Conservation (phyloP, 2,797 vertebrate genomes). For the Tragopan temminckii region DNA sequence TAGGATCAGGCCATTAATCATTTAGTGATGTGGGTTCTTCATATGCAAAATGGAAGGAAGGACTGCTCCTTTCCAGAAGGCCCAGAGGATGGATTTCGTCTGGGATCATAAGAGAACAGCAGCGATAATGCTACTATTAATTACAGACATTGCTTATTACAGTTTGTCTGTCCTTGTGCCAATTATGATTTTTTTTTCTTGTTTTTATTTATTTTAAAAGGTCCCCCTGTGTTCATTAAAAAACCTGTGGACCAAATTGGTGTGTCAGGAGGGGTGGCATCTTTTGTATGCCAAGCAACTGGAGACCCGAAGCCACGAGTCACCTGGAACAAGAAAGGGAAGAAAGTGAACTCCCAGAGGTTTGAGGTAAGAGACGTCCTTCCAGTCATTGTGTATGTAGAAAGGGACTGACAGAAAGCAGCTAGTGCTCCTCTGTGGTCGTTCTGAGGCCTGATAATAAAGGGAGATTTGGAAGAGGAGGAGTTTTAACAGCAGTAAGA, state of each 20-base stretch:
- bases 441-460: background rate
- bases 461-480: constrained; percentile 10
- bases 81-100: background rate
- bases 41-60: background rate
- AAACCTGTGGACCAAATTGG: constrained; percentile 95
- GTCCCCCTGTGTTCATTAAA: constrained; percentile 89
- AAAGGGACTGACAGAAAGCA: constrained; percentile 26
- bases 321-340: constrained; percentile 98
- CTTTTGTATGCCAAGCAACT: constrained; percentile 95
- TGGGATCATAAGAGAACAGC: background rate
- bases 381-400: background rate
- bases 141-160: background rate
- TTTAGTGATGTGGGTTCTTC: background rate
- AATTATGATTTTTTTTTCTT: background rate
- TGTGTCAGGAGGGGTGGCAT: constrained; percentile 95
- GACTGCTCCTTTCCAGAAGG: background rate
- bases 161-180: background rate
- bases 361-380: constrained; percentile 88
- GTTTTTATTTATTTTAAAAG: constrained; percentile 60
- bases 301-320: constrained; percentile 95
- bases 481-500: constrained; percentile 17
- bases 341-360: constrained; percentile 96
- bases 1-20: background rate
- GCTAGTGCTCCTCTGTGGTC: background rate
- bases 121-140: background rate